Conservation (phyloP, 2,797 vertebrate genomes). For the Hirundo rustica region DNA sequence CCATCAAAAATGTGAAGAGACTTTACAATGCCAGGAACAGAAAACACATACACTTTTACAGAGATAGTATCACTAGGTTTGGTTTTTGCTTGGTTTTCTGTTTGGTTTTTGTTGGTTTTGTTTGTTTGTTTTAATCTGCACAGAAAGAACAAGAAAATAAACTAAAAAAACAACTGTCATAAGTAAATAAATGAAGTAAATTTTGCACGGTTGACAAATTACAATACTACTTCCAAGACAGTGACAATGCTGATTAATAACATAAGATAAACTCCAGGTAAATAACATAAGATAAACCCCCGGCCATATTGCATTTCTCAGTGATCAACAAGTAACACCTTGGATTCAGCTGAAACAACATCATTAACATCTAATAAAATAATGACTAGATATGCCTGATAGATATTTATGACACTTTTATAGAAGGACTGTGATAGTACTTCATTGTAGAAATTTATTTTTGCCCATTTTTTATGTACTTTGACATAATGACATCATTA, state of each 20-base stretch:
- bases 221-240: not conserved
- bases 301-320: not conserved
- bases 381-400: not conserved
- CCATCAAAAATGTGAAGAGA: not conserved
- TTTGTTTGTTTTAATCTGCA: not conserved
- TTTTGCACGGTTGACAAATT: not conserved
- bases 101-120: accelerated
- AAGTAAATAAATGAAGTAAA: not conserved
- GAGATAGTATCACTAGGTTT: not conserved
- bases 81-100: not conserved
- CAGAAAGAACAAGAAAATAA: not conserved
- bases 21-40: not conserved
- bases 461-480: not conserved
- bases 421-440: not conserved
- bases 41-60: not conserved
- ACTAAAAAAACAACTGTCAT: not conserved
- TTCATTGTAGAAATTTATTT: not conserved
- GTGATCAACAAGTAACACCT: not conserved
- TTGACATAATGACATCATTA: not conserved
- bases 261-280: not conserved
- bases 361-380: not conserved
- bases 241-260: not conserved
- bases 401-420: not conserved
- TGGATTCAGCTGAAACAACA: not conserved
- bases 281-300: not conserved